A percentile compares a stretch with the other conserved stretches of the same genome.
phyloP scores from a whole-genome alignment of 2,113 vertebrate species.

The Sterrhoptilus dennistouni region DNA sequence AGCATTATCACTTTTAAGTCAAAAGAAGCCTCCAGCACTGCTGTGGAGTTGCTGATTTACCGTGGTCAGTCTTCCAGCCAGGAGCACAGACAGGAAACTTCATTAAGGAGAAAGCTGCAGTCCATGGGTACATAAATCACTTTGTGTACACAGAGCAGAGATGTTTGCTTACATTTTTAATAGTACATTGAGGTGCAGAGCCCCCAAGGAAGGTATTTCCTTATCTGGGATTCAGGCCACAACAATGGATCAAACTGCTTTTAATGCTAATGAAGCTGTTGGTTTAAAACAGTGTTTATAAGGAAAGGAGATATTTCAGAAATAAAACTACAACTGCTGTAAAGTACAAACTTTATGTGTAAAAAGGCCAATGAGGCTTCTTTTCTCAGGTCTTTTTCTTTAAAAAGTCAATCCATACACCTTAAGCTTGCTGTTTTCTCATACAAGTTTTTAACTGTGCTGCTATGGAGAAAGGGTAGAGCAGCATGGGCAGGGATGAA shows the following conservation, averaged over 20 bases:
- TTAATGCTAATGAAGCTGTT: not conserved
- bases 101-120: conserved; percentile 8
- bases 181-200: not conserved
- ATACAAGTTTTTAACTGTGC: not conserved
- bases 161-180: not conserved
- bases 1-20: not conserved
- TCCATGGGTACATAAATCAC: not conserved
- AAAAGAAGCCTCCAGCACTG: not conserved
- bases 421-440: conserved; percentile 1
- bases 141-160: not conserved
- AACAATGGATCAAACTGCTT: not conserved
- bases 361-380: not conserved
- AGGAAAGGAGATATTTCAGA: not conserved
- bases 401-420: conserved; percentile 15
- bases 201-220: not conserved
- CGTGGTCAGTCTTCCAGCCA: not conserved
- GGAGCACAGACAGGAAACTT: not conserved
- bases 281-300: not conserved
- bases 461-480: not conserved
- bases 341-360: not conserved
- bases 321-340: not conserved
- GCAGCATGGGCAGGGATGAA: not conserved
- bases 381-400: conserved; percentile 19
- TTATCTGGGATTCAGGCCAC: not conserved
- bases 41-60: not conserved